Base-by-base conservation (phyloP, 1,140 invertebrate genomes). In the Dryas iulia region DNA sequence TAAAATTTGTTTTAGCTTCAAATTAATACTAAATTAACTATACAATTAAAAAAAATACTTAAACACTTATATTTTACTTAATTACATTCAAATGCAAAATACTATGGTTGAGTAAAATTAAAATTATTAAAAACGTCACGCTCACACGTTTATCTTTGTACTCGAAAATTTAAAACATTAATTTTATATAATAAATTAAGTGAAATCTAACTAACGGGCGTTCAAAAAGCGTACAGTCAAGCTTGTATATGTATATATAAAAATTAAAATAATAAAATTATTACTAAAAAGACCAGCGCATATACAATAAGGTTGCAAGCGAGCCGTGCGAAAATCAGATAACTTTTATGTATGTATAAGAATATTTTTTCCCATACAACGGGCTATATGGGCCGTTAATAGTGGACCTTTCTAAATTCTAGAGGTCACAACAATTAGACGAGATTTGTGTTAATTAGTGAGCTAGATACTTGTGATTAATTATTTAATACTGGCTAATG, bases 351-450 rank as follows among this genome's bases (percentile, higher is more conserved):
- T 63, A 63, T 54, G 61, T 63, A 63, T 33, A 63, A 63, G 61
- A 63, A 63, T 63, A 63, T 63, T 63, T 63, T 63, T 63, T 63
- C 61, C 61, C 61, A 63, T 26, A 63, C 59, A 61, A 62, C 52
- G 52, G 52, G 2, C 61, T 52, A 63, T 63, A 63, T 63, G 61
- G 61, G 52, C 61, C 61, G 52, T 63, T 63, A 63, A 62, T 63
- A 11, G 61, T 56, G 47, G 18, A 63, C 61, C 61, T 63, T 63
- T 63, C 61, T 63, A 63, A 63, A 63, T 63, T 63, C 28, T 63
- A 56, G 61, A 63, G 61, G 61, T 63, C 61, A 23, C 5, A 3
- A 10, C 26, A 63, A 63, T 63, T 63, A 63, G 61, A 63, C 28
- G 61, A 56, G 47, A 63, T 63, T 18, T 33, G 11, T 24, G 61